Percentiles rank a stretch among this genome's conserved stretches.
Evolutionary conservation across 1,140 invertebrate species (phyloP).

Genomic region (Diachasmimorpha longicaudata): DNA sequence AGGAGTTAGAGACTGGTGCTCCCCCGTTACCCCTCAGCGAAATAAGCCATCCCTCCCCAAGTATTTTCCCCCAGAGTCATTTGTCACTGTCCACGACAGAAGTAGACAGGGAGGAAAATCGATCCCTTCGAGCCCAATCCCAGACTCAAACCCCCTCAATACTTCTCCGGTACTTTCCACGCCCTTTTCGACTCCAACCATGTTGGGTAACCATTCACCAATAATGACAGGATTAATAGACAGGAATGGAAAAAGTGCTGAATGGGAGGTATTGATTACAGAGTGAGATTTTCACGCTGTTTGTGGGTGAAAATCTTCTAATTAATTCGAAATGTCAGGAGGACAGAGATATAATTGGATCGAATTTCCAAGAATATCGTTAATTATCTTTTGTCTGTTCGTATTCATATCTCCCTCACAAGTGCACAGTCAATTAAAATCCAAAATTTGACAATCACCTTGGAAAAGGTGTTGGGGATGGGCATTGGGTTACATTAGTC

Average conservation of each 20-base stretch:
- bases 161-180: not conserved
- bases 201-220: conserved; percentile 4
- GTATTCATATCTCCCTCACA: not conserved
- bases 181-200: conserved; percentile 5
- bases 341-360: not conserved
- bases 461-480: not conserved
- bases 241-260: not conserved
- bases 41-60: conserved; percentile 26
- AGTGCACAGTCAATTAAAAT: not conserved
- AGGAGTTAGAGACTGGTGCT: not conserved
- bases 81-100: conserved; percentile 58
- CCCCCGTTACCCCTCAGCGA: conserved; percentile 30
- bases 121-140: conserved; percentile 43
- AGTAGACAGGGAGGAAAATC: conserved; percentile 54
- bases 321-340: not conserved
- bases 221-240: conserved; percentile 5
- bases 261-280: not conserved
- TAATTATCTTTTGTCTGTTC: not conserved
- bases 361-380: not conserved
- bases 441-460: not conserved
- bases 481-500: not conserved
- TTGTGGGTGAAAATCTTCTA: not conserved
- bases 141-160: conserved; percentile 31
- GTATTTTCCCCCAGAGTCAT: conserved; percentile 36
- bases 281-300: not conserved